Conservation (phyloP, 2,797 vertebrate genomes). For the Macroramphosus scolopax region DNA sequence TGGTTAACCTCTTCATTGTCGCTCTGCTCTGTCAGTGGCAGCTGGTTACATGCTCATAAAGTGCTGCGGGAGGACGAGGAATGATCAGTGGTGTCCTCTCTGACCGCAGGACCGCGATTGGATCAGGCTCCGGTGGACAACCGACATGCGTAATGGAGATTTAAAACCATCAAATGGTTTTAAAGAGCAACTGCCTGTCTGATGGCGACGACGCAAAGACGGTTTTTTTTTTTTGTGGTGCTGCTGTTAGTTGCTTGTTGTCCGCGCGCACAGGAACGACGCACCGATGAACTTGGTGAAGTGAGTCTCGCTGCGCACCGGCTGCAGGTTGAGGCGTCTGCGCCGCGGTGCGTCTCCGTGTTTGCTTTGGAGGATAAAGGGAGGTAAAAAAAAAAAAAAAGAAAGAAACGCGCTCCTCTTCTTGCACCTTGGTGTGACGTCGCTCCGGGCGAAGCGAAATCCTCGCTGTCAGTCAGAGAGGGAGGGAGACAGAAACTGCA, state of each 20-base stretch:
- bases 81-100: not conserved
- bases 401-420: conserved; percentile 67
- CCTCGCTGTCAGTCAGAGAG: conserved; percentile 69
- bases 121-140: conserved; percentile 33
- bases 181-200: not conserved
- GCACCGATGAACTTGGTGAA: conserved; percentile 39
- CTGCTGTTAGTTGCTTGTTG: conserved; percentile 8
- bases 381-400: too few relatives aligned
- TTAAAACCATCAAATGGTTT: not conserved
- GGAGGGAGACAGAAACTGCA: conserved; percentile 58
- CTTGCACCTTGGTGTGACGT: conserved; percentile 76
- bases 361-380: conserved; percentile 64
- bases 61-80: too few relatives aligned
- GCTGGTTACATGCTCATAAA: conserved; percentile 35
- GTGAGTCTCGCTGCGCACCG: too few relatives aligned
- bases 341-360: conserved; percentile 27
- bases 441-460: conserved; percentile 74
- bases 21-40: conserved; percentile 24
- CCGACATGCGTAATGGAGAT: conserved; percentile 23
- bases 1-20: conserved; percentile 71
- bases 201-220: too few relatives aligned
- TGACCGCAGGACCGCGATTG: conserved; percentile 22
- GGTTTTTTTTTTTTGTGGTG: not conserved
- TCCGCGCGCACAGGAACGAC: conserved; percentile 40
- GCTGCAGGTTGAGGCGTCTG: conserved; percentile 70